Percentiles rank a stretch among this genome's conserved stretches.
These are phyloP conservation scores for Drosophila recens DNA, from an alignment of 2,888 invertebrate species.

Conservation along the genomic window DNA sequence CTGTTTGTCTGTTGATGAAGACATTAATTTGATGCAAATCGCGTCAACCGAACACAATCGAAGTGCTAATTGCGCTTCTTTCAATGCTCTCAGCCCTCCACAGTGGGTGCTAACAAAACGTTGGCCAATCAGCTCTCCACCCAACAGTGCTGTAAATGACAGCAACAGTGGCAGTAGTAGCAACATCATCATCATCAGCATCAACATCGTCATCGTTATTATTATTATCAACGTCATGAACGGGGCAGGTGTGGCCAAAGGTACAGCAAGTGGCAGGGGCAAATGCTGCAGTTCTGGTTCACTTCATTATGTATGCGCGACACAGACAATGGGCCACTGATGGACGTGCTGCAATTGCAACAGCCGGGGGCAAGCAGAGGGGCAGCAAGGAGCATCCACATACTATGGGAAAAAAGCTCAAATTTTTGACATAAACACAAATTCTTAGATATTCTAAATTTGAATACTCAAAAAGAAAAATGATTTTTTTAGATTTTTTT, in stretches of 20 bases:
- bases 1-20: constrained; percentile 68
- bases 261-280: constrained; percentile 7
- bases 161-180: constrained; percentile 45
- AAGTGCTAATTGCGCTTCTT: constrained; percentile 83
- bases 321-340: constrained; percentile 81
- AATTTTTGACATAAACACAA: too few relatives aligned
- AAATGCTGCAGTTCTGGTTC: constrained; percentile 40
- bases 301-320: constrained; percentile 79
- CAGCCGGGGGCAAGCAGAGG: constrained; percentile 6
- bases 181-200: constrained; percentile 22
- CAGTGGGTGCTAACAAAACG: constrained; percentile 62
- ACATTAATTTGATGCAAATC: constrained; percentile 82
- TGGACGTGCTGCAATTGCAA: constrained; percentile 75
- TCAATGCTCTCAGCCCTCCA: constrained; percentile 60
- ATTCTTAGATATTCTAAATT: too few relatives aligned
- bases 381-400: constrained; percentile 20
- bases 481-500: too few relatives aligned
- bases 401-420: too few relatives aligned
- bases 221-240: constrained; percentile 24
- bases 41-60: constrained; percentile 81
- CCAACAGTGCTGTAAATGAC: constrained; percentile 15
- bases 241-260: constrained; percentile 35
- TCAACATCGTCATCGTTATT: constrained; percentile 34
- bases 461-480: too few relatives aligned
- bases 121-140: constrained; percentile 62